These are phyloP conservation scores for Pogona vitticeps DNA, from an alignment of 2,113 vertebrate species.

Conservation along the genomic window DNA sequence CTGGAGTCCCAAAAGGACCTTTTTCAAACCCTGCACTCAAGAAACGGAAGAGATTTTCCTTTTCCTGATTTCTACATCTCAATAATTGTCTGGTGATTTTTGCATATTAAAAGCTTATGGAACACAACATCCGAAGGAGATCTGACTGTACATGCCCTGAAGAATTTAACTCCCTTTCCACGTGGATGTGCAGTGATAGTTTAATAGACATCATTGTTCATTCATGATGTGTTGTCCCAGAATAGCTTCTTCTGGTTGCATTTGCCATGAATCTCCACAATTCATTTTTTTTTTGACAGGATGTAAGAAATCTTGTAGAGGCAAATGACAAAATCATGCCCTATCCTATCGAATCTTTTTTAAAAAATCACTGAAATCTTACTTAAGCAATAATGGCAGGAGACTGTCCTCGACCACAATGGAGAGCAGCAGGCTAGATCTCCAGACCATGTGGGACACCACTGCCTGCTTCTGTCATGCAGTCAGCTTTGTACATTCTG, in stretches of 20 bases:
- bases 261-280: background rate
- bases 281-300: background rate
- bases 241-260: background rate
- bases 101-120: conserved; percentile 9
- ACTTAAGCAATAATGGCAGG: too few relatives aligned
- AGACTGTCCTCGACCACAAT: too few relatives aligned
- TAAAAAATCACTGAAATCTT: too few relatives aligned
- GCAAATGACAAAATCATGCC: too few relatives aligned
- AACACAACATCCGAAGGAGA: background rate
- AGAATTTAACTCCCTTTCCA: background rate
- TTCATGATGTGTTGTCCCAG: background rate
- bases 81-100: conserved; percentile 9
- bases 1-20: background rate
- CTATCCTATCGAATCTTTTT: too few relatives aligned
- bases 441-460: too few relatives aligned
- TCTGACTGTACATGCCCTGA: background rate
- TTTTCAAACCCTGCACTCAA: background rate
- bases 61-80: conserved; percentile 3
- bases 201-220: background rate
- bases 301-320: too few relatives aligned
- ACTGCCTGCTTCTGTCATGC: too few relatives aligned
- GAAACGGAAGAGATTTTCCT: conserved; percentile 1
- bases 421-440: too few relatives aligned
- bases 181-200: background rate
- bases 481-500: too few relatives aligned